Evolutionary conservation across 2,888 invertebrate species (phyloP).

Genomic region (Epiblema foenella): DNA sequence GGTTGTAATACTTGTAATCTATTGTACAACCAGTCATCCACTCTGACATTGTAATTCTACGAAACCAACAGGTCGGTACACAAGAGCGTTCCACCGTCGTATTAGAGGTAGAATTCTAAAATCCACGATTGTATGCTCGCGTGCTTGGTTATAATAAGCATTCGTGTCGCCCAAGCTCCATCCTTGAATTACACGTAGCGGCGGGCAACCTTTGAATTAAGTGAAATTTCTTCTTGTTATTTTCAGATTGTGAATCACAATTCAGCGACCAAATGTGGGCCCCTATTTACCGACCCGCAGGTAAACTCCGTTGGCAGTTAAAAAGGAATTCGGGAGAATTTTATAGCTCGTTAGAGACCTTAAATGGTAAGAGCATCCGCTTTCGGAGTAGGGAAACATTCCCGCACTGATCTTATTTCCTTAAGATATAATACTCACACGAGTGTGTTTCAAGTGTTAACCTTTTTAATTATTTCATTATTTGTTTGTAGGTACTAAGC

Average conservation of each 20-base stretch:
- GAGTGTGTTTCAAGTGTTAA: slow-evolving; percentile 10
- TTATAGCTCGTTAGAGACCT: slow-evolving; percentile 82
- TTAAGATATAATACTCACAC: slow-evolving; percentile 55
- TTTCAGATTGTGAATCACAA: slow-evolving; percentile 76
- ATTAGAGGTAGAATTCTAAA: slow-evolving; percentile 23
- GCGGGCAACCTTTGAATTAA: slow-evolving; percentile 55
- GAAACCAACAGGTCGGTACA: slow-evolving; percentile 14
- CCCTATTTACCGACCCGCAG: slow-evolving; percentile 80
- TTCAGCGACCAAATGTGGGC: slow-evolving; percentile 76
- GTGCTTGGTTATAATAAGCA: slow-evolving; percentile 50
- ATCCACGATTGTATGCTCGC: slow-evolving; percentile 29
- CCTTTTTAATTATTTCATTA: background rate
- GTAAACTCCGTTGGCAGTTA: slow-evolving; percentile 78
- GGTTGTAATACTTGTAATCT: too few species aligned
- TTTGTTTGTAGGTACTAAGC: too few species aligned
- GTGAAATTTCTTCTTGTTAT: slow-evolving; percentile 65
- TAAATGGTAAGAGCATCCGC: slow-evolving; percentile 64
- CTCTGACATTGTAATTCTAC: slow-evolving; percentile 16
- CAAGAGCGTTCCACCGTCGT: slow-evolving; percentile 20
- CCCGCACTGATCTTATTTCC: slow-evolving; percentile 54
- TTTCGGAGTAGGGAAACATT: slow-evolving; percentile 50
- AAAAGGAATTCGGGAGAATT: slow-evolving; percentile 77
- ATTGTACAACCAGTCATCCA: background rate
- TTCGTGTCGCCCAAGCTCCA: slow-evolving; percentile 38
- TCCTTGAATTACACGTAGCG: slow-evolving; percentile 55